Base-by-base conservation (phyloP, 2,888 invertebrate genomes). In the Eupithecia pulchellata region DNA sequence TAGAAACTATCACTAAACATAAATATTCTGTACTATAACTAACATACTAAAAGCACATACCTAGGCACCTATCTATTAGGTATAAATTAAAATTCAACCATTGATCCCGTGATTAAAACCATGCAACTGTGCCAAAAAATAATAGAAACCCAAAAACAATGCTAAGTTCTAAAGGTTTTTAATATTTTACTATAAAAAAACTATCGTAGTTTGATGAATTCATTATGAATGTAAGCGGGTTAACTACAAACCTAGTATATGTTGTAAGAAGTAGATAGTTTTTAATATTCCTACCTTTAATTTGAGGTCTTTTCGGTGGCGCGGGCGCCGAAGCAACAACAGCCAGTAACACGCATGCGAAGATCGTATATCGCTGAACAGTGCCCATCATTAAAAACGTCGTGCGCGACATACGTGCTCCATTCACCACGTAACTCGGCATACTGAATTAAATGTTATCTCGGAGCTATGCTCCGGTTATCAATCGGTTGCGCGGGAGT, bases 401-500 rank as follows among this genome's bases (percentile, higher is more conserved):
- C 5, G 81, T 69, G 6, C 84, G 84, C 83, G 90, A 87, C 92
- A 92, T 92, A 79, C 89, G 90, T 87, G 81, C 82, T 71, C 73
- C 25, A 11, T 17, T 32, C 11, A 32, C 20, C 25, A 55, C 64
- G 29, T 29, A 34, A 34, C 64, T 39, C 66, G 64, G 58, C 20
- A n/a, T 27, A 71, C 74, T 74, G 68, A 27, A 57, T 57, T 3
- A 39, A 32, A 3, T 60, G 11, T 32, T 8, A 57, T 27, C 17
- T 17, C 32, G 30, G 11, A 25, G 9, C 8, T 32, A 27, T 27
- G 14, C 9, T 58, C 4, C 17, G 57, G 27, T 57, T 57, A 57
- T 57, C 57, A 57, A 29, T 27, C 55, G 17, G 55, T 14, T 25
- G 57, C 57, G 57, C 29, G 17, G 57, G 57, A 29, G 57, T 29